Evolutionary conservation across 2,888 invertebrate species (phyloP).

Genomic region (Synergus japonicus): DNA sequence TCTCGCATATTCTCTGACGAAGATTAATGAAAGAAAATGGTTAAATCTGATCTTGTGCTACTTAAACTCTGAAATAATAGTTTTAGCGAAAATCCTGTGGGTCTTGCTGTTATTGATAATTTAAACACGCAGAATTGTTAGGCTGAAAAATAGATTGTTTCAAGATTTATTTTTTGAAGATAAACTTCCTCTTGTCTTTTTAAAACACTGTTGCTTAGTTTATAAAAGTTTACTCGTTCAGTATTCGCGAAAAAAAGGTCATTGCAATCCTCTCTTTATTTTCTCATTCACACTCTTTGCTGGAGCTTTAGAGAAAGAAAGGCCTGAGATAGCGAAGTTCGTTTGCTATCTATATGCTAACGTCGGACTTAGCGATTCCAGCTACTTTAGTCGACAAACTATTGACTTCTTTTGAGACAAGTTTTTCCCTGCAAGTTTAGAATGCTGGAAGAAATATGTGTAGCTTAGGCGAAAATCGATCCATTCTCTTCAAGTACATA

Average conservation of each 20-base stretch:
- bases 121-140: neutral
- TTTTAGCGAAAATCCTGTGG: neutral
- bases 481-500: constrained; percentile 1
- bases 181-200: constrained; percentile 5
- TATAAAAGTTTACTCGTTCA: constrained; percentile 64
- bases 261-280: constrained; percentile 11
- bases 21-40: constrained; percentile 38
- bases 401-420: constrained; percentile 19
- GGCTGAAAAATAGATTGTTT: neutral
- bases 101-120: neutral
- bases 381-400: constrained; percentile 24
- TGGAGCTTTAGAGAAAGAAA: constrained; percentile 3
- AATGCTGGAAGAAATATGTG: constrained; percentile 11
- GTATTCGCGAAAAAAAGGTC: constrained; percentile 33
- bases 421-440: neutral
- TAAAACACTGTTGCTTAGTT: constrained; percentile 50
- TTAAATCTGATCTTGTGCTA: neutral
- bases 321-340: constrained; percentile 39
- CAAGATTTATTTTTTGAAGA: neutral
- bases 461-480: constrained; percentile 25
- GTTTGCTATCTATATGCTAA: constrained; percentile 51
- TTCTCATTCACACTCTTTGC: constrained; percentile 30
- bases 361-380: constrained; percentile 45
- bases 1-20: constrained; percentile 19
- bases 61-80: neutral